A percentile compares a stretch with the other conserved stretches of the same genome.
Conservation (phyloP, 2,113 vertebrate species). For the Gymnobelideus leadbeateri region DNA sequence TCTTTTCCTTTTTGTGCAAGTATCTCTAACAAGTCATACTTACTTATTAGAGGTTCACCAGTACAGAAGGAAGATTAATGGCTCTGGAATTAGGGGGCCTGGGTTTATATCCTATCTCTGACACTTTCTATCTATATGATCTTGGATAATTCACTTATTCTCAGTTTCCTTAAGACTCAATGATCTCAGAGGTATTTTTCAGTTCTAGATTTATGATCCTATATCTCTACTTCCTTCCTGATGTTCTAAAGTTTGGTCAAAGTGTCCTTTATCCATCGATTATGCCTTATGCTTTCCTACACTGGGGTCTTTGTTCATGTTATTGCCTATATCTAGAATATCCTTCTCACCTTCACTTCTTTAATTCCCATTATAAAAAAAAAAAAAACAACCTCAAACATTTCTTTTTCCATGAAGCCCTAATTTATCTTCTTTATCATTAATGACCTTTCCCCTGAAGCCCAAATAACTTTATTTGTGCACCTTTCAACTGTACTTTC, state of each 20-base stretch:
- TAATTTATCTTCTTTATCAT: neutral
- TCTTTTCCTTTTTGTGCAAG: neutral
- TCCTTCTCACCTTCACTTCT: neutral
- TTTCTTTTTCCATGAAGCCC: neutral
- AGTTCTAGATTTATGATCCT: neutral
- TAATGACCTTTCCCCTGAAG: neutral
- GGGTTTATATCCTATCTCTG: neutral
- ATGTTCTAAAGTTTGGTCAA: neutral
- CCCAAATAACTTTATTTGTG: neutral
- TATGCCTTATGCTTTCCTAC: neutral
- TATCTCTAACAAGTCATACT: neutral
- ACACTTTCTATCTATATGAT: neutral
- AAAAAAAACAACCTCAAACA: too few species aligned
- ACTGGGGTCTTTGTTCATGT: neutral
- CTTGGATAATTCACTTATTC: neutral
- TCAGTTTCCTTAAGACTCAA: neutral
- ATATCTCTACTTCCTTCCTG: neutral
- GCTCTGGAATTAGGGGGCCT: neutral
- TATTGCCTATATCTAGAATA: neutral
- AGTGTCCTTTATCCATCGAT: neutral
- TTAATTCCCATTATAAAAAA: neutral
- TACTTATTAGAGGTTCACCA: neutral
- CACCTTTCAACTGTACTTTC: neutral
- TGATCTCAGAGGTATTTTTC: neutral
- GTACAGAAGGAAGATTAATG: neutral